These are phyloP conservation scores for Aphis gossypii DNA, from an alignment of 1,140 invertebrate genomes.

Conservation along the genomic window DNA sequence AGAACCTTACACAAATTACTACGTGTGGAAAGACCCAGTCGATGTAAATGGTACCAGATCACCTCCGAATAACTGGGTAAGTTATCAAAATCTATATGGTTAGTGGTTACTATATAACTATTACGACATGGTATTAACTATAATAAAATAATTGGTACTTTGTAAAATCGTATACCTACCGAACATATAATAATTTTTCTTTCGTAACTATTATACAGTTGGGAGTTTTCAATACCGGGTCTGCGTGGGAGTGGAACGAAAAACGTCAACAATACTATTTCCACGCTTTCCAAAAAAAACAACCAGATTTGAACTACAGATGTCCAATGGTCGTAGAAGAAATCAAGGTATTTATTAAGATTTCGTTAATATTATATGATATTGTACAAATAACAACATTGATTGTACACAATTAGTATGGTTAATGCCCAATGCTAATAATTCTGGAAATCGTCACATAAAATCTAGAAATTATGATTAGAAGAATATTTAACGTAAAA, in stretches of 20 bases:
- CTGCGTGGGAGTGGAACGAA: constrained; percentile 77
- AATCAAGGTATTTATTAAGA: constrained; percentile 67
- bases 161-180: neutral
- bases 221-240: constrained; percentile 72
- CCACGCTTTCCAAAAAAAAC: constrained; percentile 74
- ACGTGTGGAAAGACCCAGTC: constrained; percentile 75
- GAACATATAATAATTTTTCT: neutral
- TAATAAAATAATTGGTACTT: neutral
- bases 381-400: too few species aligned
- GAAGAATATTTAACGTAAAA: neutral
- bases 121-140: neutral
- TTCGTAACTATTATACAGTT: constrained; percentile 64
- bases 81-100: neutral
- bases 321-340: constrained; percentile 70
- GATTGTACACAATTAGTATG: too few species aligned
- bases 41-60: constrained; percentile 62
- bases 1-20: constrained; percentile 76
- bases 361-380: too few species aligned
- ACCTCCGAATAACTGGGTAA: constrained; percentile 71
- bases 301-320: constrained; percentile 80
- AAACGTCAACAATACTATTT: constrained; percentile 76
- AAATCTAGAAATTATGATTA: too few species aligned
- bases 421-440: too few species aligned
- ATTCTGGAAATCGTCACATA: too few species aligned
- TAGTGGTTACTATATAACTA: too few species aligned